phyloP scores from a whole-genome alignment of 2,888 invertebrate species.

The Drosophila mimetica region DNA sequence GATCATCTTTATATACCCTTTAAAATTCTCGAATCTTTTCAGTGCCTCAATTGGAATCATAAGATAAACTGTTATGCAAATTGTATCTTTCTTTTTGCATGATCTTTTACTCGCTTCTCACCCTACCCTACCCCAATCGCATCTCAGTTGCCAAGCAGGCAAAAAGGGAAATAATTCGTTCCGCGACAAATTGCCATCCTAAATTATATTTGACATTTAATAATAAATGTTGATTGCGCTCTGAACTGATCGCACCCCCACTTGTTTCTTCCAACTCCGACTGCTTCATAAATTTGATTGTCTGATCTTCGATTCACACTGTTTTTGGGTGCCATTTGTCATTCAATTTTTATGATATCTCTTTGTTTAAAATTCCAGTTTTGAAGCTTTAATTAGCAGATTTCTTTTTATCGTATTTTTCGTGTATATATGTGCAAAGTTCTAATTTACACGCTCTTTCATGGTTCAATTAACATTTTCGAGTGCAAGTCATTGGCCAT shows the following conservation, averaged over 20 bases:
- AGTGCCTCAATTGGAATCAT: conserved; percentile 25
- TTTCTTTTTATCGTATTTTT: conserved; percentile 37
- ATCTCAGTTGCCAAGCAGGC: conserved; percentile 17
- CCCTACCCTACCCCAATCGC: conserved; percentile 34
- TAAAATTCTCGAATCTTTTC: not conserved
- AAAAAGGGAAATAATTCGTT: conserved; percentile 37
- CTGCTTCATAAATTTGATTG: conserved; percentile 30
- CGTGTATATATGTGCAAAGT: conserved; percentile 14
- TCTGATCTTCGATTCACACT: conserved; percentile 18
- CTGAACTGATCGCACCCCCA: conserved; percentile 21
- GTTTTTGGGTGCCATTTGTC: conserved; percentile 34
- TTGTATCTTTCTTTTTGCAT: conserved; percentile 14
- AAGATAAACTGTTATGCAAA: conserved; percentile 43
- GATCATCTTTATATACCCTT: not conserved
- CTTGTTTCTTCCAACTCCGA: conserved; percentile 10
- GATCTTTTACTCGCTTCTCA: not conserved
- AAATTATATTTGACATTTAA: conserved; percentile 66
- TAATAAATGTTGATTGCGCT: conserved; percentile 53
- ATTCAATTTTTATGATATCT: conserved; percentile 42
- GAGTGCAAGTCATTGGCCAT: conserved; percentile 58
- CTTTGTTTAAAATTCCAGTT: conserved; percentile 30
- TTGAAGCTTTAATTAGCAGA: conserved; percentile 60
- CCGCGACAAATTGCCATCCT: conserved; percentile 56
- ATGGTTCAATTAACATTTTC: conserved; percentile 61
- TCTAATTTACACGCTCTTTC: conserved; percentile 43